Evolutionary conservation across 1,140 invertebrate genomes (phyloP).

Genomic region (Eumaeus atala): DNA sequence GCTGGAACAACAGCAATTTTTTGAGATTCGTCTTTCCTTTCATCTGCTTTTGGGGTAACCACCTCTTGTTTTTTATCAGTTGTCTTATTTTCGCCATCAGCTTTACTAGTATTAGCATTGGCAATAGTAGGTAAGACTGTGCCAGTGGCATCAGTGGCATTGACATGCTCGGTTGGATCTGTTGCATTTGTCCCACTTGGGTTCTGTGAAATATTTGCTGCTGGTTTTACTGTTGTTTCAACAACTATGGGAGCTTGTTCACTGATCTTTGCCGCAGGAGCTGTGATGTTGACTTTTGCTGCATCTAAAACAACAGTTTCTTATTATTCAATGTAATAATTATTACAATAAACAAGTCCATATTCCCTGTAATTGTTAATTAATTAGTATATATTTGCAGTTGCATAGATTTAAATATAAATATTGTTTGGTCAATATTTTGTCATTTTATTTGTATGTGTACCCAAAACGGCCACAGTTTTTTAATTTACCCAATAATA

Average conservation of each 20-base stretch:
- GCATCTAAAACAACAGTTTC: background rate
- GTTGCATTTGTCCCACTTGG: constrained; percentile 14
- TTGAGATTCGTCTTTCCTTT: constrained; percentile 13
- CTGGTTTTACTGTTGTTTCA: background rate
- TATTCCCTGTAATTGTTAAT: too few species aligned
- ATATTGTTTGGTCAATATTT: too few species aligned
- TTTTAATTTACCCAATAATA: too few species aligned
- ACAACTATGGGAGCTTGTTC: background rate
- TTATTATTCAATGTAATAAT: too few species aligned
- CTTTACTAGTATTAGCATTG: background rate
- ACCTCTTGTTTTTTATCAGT: constrained; percentile 17
- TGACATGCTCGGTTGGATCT: background rate
- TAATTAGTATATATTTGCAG: too few species aligned
- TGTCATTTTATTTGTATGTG: too few species aligned
- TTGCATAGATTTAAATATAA: too few species aligned
- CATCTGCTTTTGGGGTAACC: constrained; percentile 16
- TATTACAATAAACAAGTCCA: too few species aligned
- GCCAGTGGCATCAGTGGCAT: constrained; percentile 3
- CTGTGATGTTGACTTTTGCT: constrained; percentile 11
- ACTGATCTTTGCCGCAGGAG: constrained; percentile 9
- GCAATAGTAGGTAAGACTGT: background rate
- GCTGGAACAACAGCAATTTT: constrained; percentile 6
- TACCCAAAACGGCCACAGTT: too few species aligned
- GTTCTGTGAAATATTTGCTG: constrained; percentile 1
- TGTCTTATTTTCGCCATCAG: constrained; percentile 11